These are phyloP conservation scores for Caenorhabditis sulstoni DNA, from an alignment of 2,888 invertebrate species.

Conservation along the genomic window DNA sequence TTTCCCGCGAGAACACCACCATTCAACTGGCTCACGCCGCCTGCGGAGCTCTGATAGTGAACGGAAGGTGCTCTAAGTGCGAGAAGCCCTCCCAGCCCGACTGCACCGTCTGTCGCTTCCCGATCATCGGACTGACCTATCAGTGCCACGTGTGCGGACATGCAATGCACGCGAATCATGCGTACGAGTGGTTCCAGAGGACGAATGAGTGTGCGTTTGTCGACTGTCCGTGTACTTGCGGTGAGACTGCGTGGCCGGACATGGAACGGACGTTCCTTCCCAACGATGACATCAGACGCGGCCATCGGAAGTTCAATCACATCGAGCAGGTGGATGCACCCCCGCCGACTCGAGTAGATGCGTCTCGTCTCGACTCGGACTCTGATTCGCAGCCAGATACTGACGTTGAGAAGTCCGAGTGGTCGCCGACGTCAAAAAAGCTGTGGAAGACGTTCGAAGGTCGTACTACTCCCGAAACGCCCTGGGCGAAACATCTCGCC, in stretches of 20 bases:
- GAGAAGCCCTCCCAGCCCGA: slow-evolving; percentile 15
- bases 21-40: slow-evolving; percentile 47
- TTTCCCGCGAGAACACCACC: slow-evolving; percentile 54
- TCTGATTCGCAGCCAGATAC: slow-evolving; percentile 14
- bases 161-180: slow-evolving; percentile 64
- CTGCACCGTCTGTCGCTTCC: slow-evolving; percentile 54
- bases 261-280: slow-evolving; percentile 34
- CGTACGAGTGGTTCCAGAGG: slow-evolving; percentile 42
- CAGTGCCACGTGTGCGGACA: slow-evolving; percentile 64
- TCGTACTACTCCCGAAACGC: background rate
- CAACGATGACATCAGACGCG: slow-evolving; percentile 16
- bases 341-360: slow-evolving; percentile 21
- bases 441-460: slow-evolving; percentile 1
- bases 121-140: slow-evolving; percentile 36
- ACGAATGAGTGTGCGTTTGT: slow-evolving; percentile 31
- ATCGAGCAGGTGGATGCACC: background rate
- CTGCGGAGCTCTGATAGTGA: slow-evolving; percentile 45
- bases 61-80: slow-evolving; percentile 59
- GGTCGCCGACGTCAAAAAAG: background rate
- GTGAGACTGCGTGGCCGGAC: slow-evolving; percentile 35
- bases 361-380: slow-evolving; percentile 29
- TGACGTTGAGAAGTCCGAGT: slow-evolving; percentile 19
- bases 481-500: slow-evolving; percentile 16
- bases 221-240: slow-evolving; percentile 43
- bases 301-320: slow-evolving; percentile 27